Evolutionary conservation across 2,888 invertebrate genomes (phyloP), one percentile per base, ranked within the genome.

Genomic region (Cantharis rustica): DNA sequence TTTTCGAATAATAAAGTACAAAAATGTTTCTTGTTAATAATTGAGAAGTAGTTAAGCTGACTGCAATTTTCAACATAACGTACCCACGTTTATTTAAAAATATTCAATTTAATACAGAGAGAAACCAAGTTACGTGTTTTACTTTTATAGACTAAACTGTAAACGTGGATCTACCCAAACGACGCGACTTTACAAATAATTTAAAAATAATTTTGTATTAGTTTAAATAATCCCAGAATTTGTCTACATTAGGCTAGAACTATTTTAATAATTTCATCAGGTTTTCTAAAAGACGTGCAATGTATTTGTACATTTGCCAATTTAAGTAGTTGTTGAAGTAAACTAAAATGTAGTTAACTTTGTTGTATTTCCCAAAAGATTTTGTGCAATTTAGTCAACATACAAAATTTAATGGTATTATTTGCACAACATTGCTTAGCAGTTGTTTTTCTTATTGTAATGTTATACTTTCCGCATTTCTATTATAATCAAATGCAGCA

Each of bases 401-500:
- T 66, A 69, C 31, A 61, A 47, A 15, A 27, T 16, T 69, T 76
- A 47, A 66, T 23, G 23, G 23, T 27, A 69, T 72, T 69, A 69
- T 76, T 73, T 73, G 17, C 66, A 73, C 47, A 16, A 27, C n/a
- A 61, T 68, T 68, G 68, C 62, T 16, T 62, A 17, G 20, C 20
- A 16, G 13, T 73, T 73, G 15, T 68, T 23, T 69, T 68, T 71
- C 47, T 62, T 16, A n/a, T 11, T 27, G 15, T 69, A 73, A n/a
- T n/a, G n/a, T 23, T 62, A 73, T 20, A 47, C 17, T 69, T 47
- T 47, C n/a, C 47, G n/a, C 5, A n/a, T 17, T 27, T 71, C 71
- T 73, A 61, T 72, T 72, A 64, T 26, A 61, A 69, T 27, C 61
- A 62, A 61, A n/a, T 47, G 47, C 71, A 66, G n/a, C 20, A 47